Evolutionary conservation across 2,113 vertebrate species (phyloP), one percentile per base, ranked within the genome.

Genomic region (Rynchops niger): DNA sequence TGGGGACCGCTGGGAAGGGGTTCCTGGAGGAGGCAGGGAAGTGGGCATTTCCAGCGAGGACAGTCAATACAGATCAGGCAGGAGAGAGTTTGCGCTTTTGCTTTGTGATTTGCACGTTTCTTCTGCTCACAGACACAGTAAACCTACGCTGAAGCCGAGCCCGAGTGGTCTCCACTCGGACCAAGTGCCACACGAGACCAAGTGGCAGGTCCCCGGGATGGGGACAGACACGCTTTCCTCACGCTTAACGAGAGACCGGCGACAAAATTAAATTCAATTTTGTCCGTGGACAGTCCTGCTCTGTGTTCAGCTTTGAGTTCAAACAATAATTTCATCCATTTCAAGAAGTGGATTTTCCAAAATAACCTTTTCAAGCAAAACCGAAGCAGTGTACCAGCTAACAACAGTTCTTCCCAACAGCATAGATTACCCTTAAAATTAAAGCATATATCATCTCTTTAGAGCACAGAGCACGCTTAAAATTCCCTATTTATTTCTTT

Each of bases 61-160:
- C 69, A 86, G 53, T 88, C 91, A 82, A 82, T 82, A 47, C 83
- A 74, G 80, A 65, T 94, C 86, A 88, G 83, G n/a, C 72, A 93
- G 86, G 61, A 84, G 66, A 55, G 82, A 70, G 56, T 74, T 71
- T 80, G 71, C 49, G 15, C 76, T 88, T 90, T 95, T 84, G 8
- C 82, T 81, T 81, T 79, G 58, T n/a, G n/a, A 73, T 73, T 84
- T 82, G 27, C 78, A 80, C 81, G 27, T 89, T 95, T 94, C 26
- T 88, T 73, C 83, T 62, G 69, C 73, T 95, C 65, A 67, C 36
- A 65, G 53, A n/a, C n/a, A 29, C 1, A 13, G 15, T 11, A 77
- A 92, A 76, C n/a, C 53, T 11, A 40, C 8, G 45, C 53, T 73
- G 42, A 71, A 95, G 40, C 61, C 5, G 4, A 84, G 67, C 69